Percentiles rank a stretch among this genome's conserved stretches.
These are phyloP conservation scores for Machaerirhynchus nigripectus DNA, from an alignment of 2,113 vertebrate species.

Conservation along the genomic window DNA sequence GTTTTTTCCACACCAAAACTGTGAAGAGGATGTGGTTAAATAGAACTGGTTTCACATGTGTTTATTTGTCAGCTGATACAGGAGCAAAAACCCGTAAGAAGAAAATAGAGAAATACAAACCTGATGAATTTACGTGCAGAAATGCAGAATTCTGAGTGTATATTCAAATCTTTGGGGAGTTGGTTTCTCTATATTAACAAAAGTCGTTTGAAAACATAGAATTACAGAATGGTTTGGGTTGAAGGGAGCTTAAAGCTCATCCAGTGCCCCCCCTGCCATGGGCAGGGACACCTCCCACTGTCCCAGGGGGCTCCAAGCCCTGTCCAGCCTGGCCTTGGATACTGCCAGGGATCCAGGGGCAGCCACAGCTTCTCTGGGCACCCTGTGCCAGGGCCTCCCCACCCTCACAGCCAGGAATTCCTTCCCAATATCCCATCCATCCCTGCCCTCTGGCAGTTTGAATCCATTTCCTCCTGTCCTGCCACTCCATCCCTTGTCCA, in stretches of 20 bases:
- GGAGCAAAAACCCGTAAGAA: neutral
- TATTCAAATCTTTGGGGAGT: accelerated
- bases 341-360: neutral
- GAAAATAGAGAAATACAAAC: neutral
- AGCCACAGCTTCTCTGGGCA: neutral
- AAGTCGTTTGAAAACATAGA: neutral
- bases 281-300: neutral
- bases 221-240: neutral
- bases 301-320: neutral
- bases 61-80: neutral
- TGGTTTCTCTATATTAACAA: neutral
- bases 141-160: neutral
- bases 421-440: neutral
- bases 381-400: neutral
- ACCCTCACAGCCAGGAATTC: neutral
- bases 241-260: neutral
- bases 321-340: accelerated
- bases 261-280: accelerated
- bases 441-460: neutral
- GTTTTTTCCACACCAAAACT: neutral
- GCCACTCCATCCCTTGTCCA: neutral
- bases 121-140: neutral
- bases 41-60: neutral
- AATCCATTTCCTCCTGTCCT: neutral
- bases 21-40: neutral